Evolutionary conservation across 2,797 vertebrate species (phyloP).

Genomic region (Parotocinclus haroldoi): DNA sequence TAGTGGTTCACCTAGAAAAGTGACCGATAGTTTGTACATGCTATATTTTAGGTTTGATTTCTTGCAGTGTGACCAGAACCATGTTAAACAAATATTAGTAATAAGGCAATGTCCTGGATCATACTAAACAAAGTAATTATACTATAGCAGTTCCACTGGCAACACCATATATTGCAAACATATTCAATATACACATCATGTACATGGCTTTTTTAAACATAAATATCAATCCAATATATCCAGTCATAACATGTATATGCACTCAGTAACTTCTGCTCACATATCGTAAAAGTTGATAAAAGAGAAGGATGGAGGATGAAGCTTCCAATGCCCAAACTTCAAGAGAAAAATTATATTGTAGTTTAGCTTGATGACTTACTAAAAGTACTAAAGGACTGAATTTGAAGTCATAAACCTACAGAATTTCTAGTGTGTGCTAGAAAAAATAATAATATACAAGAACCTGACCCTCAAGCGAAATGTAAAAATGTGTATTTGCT

Average conservation of each 20-base stretch:
- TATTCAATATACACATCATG: conserved; percentile 59
- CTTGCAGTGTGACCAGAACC: too few species aligned
- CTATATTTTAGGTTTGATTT: too few species aligned
- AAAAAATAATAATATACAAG: conserved; percentile 29
- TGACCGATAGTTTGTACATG: too few species aligned
- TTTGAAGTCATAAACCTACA: conserved; percentile 17
- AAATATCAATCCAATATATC: conserved; percentile 57
- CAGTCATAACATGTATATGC: conserved; percentile 47
- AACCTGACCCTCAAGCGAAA: conserved; percentile 53
- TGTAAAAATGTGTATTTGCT: conserved; percentile 45
- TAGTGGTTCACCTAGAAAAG: too few species aligned
- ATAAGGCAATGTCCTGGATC: too few species aligned
- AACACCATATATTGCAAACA: conserved; percentile 29
- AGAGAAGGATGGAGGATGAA: conserved; percentile 40
- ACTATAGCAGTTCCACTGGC: too few species aligned
- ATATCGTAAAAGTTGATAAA: conserved; percentile 42
- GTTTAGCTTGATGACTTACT: neutral
- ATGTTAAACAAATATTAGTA: too few species aligned
- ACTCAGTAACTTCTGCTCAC: conserved; percentile 40
- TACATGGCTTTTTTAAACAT: conserved; percentile 58
- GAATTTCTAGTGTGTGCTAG: conserved; percentile 14
- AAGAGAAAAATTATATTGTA: conserved; percentile 5
- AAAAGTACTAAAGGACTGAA: conserved; percentile 13
- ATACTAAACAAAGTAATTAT: too few species aligned
- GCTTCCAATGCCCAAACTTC: conserved; percentile 16